phyloP scores from a whole-genome alignment of 1,140 invertebrate genomes.

The Schlechtendalia chinensis region DNA sequence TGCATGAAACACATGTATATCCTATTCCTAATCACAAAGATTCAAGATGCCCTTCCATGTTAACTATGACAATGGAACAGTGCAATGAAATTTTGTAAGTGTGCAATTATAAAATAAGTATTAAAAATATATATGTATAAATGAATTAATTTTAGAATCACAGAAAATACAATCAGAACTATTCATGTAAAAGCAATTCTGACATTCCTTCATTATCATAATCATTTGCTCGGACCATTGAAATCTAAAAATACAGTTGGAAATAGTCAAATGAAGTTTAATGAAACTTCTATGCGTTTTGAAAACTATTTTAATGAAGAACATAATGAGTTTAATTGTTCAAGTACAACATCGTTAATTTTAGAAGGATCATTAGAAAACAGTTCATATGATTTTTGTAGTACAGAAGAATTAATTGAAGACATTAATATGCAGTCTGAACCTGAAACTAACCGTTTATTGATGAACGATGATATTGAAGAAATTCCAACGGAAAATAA shows the following conservation, averaged over 20 bases:
- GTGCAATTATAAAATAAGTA: neutral
- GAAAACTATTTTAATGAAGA: neutral
- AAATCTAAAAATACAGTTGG: neutral
- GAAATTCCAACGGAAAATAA: neutral
- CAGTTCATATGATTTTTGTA: no score
- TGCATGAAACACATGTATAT: conserved; percentile 37
- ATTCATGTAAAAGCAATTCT: conserved; percentile 12
- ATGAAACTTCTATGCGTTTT: neutral
- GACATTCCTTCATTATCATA: conserved; percentile 17
- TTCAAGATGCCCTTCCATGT: neutral
- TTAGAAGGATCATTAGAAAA: neutral
- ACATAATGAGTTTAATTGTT: neutral
- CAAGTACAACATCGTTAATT: neutral
- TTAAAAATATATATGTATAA: neutral
- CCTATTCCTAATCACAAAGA: neutral
- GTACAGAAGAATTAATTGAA: neutral
- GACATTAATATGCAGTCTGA: neutral
- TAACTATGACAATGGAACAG: conserved; percentile 18
- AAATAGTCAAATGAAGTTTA: neutral
- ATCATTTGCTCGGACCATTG: neutral
- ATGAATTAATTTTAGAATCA: conserved; percentile 3
- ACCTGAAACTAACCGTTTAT: neutral
- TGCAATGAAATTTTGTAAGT: conserved; percentile 23
- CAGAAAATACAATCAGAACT: conserved; percentile 19
- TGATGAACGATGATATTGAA: neutral